Percentiles rank a stretch among this genome's conserved stretches.
phyloP scores from a whole-genome alignment of 2,113 vertebrate species.

The Cynoglossus semilaevis region DNA sequence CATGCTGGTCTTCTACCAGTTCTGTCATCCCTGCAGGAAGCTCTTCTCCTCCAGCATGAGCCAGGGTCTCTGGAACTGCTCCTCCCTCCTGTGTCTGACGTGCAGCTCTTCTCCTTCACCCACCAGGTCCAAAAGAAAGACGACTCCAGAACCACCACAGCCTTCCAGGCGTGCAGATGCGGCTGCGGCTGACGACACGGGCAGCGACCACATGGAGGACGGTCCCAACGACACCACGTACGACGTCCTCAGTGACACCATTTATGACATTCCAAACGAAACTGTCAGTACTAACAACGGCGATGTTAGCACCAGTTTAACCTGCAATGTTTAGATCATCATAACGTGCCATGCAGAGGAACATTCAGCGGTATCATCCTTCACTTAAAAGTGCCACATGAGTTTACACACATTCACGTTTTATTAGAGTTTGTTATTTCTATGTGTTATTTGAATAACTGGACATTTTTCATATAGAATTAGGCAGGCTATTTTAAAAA shows the following conservation, averaged over 20 bases:
- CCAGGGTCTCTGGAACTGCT: slow-evolving; percentile 79
- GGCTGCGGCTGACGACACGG: slow-evolving; percentile 51
- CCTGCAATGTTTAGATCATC: slow-evolving; percentile 67
- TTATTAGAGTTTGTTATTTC: too few species aligned
- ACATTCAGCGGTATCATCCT: slow-evolving; percentile 10
- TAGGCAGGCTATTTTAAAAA: too few species aligned
- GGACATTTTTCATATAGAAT: too few species aligned
- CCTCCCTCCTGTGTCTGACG: slow-evolving; percentile 76
- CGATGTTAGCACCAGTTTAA: slow-evolving; percentile 60
- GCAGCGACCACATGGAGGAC: slow-evolving; percentile 47
- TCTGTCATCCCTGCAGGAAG: slow-evolving; percentile 92
- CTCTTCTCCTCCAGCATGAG: slow-evolving; percentile 88
- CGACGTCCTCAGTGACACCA: slow-evolving; percentile 61
- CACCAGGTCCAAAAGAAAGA: slow-evolving; percentile 51
- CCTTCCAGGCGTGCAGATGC: slow-evolving; percentile 48
- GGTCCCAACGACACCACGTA: slow-evolving; percentile 44
- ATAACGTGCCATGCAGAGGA: slow-evolving; percentile 37
- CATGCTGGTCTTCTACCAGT: slow-evolving; percentile 96
- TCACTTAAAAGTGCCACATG: slow-evolving; percentile 62
- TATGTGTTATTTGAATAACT: too few species aligned
- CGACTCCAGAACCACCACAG: slow-evolving; percentile 47
- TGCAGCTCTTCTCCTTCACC: slow-evolving; percentile 36
- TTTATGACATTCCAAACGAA: slow-evolving; percentile 39
- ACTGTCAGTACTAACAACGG: slow-evolving; percentile 53
- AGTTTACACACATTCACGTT: too few species aligned